Percentiles rank a stretch among this genome's conserved stretches.
Evolutionary conservation across 2,888 invertebrate species (phyloP).

Genomic region (Drosophila kokeensis): DNA sequence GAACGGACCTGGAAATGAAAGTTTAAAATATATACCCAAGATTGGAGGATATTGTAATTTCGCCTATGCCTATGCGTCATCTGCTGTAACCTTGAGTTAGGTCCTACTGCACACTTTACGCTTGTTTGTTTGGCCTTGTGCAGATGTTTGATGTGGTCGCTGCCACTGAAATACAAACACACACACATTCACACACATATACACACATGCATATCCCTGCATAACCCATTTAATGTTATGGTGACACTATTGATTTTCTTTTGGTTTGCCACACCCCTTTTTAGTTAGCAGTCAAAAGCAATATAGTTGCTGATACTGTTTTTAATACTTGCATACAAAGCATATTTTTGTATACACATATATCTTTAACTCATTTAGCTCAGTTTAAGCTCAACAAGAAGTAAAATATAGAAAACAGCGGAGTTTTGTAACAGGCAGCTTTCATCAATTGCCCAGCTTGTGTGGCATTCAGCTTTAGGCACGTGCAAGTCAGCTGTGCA

Average conservation of each 20-base stretch:
- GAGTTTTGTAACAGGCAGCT: neutral
- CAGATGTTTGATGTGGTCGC: constrained; percentile 53
- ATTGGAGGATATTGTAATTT: constrained; percentile 21
- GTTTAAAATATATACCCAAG: neutral
- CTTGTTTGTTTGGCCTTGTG: constrained; percentile 73
- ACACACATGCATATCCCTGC: constrained; percentile 5
- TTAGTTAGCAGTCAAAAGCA: neutral
- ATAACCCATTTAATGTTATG: constrained; percentile 27
- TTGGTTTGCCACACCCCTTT: constrained; percentile 32
- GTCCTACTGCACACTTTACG: constrained; percentile 54
- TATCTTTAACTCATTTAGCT: neutral
- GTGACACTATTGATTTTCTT: constrained; percentile 44
- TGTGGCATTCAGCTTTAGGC: neutral
- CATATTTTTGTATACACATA: neutral
- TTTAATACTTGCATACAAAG: neutral
- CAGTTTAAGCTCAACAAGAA: neutral
- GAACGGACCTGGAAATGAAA: neutral
- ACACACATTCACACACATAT: constrained; percentile 3
- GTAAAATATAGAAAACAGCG: neutral
- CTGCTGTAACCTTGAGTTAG: constrained; percentile 54
- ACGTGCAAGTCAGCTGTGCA: neutral
- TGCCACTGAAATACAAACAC: constrained; percentile 18
- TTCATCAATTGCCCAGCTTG: neutral
- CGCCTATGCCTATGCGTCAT: neutral
- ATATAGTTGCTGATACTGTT: neutral